A percentile compares a stretch with the other conserved stretches of the same genome.
phyloP scores from a whole-genome alignment of 2,888 invertebrate species.

The Drosophila ustulata region DNA sequence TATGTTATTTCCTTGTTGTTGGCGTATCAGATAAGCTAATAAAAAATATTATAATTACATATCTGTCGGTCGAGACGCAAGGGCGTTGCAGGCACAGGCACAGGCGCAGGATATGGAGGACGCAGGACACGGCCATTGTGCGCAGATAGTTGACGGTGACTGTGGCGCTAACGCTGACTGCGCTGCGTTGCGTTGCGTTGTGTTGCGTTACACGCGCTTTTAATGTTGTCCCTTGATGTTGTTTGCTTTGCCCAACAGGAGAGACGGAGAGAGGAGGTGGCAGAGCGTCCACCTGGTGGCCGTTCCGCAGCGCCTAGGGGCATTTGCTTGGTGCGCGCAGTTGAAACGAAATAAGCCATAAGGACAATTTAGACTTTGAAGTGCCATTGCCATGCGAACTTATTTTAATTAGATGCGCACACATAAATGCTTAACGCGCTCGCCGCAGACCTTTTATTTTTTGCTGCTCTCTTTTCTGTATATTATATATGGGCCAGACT shows the following conservation, averaged over 20 bases:
- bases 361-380: conserved; percentile 80
- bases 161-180: background rate
- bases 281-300: conserved; percentile 30
- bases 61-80: conserved; percentile 57
- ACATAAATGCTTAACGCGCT: conserved; percentile 77
- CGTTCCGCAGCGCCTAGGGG: conserved; percentile 53
- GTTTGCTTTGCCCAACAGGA: conserved; percentile 8
- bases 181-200: conserved; percentile 8
- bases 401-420: conserved; percentile 78
- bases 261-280: background rate
- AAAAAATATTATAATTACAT: conserved; percentile 85
- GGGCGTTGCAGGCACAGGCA: conserved; percentile 31
- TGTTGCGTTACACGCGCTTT: conserved; percentile 52
- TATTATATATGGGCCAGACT: conserved; percentile 32
- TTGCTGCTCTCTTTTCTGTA: background rate
- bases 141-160: conserved; percentile 39
- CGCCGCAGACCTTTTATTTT: conserved; percentile 56
- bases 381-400: conserved; percentile 78
- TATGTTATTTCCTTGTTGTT: conserved; percentile 82
- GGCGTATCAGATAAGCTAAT: conserved; percentile 84
- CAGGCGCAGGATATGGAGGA: background rate
- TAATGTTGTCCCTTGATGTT: conserved; percentile 59
- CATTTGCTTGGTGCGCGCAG: conserved; percentile 27
- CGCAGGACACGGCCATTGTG: conserved; percentile 37
- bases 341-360: conserved; percentile 76